These are phyloP conservation scores for Petrolisthes manimaculis DNA, from an alignment of 2,888 invertebrate genomes.

Conservation along the genomic window DNA sequence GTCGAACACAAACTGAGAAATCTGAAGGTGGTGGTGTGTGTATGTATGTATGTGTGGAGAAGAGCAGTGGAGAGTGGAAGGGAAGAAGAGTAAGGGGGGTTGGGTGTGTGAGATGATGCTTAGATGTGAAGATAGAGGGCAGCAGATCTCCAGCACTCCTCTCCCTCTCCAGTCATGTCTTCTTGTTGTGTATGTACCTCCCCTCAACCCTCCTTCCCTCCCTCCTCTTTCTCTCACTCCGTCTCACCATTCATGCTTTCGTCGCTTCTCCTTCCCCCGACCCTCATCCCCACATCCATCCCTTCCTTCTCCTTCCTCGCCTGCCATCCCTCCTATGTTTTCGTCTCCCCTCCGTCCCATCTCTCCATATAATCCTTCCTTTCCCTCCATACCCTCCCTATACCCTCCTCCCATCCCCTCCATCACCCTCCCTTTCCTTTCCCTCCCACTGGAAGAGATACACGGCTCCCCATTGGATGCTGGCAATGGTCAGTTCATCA, in stretches of 20 bases:
- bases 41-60: neutral
- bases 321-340: neutral
- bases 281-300: neutral
- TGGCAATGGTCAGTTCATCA: neutral
- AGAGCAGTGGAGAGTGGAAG: neutral
- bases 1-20: slow-evolving; percentile 1
- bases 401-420: neutral
- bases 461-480: neutral
- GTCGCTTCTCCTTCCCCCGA: neutral
- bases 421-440: neutral
- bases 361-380: neutral
- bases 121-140: slow-evolving; percentile 11
- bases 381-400: neutral
- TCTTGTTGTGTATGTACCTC: neutral
- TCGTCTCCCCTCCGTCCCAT: neutral
- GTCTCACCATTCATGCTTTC: slow-evolving; percentile 11
- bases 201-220: neutral
- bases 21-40: neutral
- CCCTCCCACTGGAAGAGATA: slow-evolving; percentile 3
- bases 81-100: neutral
- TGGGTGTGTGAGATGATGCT: neutral
- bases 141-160: slow-evolving; percentile 1
- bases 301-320: neutral
- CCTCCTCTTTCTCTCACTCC: neutral
- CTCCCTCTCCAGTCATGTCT: neutral